These are phyloP conservation scores for Sinocyclocheilus grahami DNA, from an alignment of 2,113 vertebrate species.

Conservation along the genomic window DNA sequence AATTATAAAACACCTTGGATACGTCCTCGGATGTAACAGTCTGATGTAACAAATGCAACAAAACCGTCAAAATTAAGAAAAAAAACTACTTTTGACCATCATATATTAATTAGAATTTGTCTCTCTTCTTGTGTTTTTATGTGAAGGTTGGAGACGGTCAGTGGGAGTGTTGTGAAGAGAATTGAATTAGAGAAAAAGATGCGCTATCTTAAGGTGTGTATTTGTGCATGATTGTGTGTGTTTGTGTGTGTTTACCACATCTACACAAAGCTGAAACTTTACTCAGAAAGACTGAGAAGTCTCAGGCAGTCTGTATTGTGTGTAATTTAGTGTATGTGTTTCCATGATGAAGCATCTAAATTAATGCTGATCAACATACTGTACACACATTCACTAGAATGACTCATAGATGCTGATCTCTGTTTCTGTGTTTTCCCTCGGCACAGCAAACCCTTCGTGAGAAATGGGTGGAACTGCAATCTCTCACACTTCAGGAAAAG, in stretches of 20 bases:
- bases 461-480: constrained; percentile 82
- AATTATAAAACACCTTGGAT: too few species aligned
- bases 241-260: not conserved
- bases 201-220: constrained; percentile 84
- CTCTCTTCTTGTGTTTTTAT: not conserved
- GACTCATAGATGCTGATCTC: constrained; percentile 4
- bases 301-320: not conserved
- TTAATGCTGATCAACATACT: not conserved
- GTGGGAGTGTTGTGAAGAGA: constrained; percentile 82
- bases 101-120: not conserved
- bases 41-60: too few species aligned
- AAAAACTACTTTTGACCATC: not conserved
- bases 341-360: not conserved
- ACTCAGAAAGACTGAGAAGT: not conserved
- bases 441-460: constrained; percentile 84
- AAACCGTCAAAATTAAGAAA: too few species aligned
- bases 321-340: not conserved
- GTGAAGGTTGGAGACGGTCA: constrained; percentile 87
- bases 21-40: too few species aligned
- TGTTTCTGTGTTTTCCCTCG: constrained; percentile 37
- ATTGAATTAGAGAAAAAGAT: constrained; percentile 87
- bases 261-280: not conserved
- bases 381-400: not conserved
- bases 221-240: not conserved
- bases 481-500: constrained; percentile 82